Conservation (phyloP, 2,797 vertebrate species). For the Squalus acanthias region DNA sequence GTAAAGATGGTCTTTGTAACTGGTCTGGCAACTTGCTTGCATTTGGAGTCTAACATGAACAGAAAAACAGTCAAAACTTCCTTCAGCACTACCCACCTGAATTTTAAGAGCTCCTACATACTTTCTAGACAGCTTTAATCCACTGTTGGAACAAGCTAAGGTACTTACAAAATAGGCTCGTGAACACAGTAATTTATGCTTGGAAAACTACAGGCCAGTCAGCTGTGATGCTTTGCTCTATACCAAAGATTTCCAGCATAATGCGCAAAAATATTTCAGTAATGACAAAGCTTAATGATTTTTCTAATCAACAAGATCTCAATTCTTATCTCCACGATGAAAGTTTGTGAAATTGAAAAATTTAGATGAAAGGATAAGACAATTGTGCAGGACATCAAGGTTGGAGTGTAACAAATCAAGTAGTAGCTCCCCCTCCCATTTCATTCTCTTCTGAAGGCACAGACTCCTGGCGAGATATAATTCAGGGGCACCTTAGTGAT, state of each 20-base stretch:
- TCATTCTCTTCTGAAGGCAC: background rate
- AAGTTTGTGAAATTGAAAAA: background rate
- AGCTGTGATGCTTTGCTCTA: no score
- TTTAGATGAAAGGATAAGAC: background rate
- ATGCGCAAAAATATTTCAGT: no score
- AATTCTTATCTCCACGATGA: background rate
- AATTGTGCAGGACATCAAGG: background rate
- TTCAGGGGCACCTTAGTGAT: no score
- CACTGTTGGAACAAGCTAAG: background rate
- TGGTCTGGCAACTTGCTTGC: background rate
- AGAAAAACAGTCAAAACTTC: background rate
- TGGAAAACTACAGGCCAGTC: no score
- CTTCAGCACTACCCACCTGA: background rate
- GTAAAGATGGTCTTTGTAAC: background rate
- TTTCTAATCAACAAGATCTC: no score
- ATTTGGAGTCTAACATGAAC: conserved; percentile 15
- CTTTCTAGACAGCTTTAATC: background rate
- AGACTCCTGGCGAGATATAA: no score
- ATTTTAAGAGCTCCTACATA: background rate
- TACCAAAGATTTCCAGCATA: no score
- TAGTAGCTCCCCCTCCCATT: background rate
- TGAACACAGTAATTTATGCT: no score
- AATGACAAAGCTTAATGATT: no score
- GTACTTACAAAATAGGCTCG: background rate
- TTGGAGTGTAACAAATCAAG: background rate